Percentiles rank a stretch among this genome's conserved stretches.
Conservation (phyloP, 2,888 invertebrate species). For the Pristionchus arcanus region DNA sequence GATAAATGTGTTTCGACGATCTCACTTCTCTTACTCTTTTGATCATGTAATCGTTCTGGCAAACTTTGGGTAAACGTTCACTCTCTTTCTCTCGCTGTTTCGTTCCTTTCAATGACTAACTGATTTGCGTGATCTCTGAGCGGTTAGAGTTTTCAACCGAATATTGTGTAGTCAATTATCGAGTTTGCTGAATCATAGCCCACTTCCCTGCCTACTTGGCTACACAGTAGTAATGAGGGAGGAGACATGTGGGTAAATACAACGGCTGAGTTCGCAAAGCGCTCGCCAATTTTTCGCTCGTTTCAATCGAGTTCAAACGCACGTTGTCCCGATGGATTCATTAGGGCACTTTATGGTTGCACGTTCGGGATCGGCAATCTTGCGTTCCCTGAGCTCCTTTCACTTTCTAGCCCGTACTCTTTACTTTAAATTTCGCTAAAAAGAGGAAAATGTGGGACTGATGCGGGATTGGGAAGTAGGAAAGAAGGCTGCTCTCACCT, state of each 20-base stretch:
- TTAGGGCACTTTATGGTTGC: not conserved
- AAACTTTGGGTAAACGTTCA: not conserved
- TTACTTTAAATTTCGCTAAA: not conserved
- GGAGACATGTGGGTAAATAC: not conserved
- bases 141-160: not conserved
- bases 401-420: no score
- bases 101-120: not conserved
- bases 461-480: no score
- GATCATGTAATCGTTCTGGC: not conserved
- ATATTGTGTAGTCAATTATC: conserved; percentile 18
- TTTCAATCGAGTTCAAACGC: conserved; percentile 11
- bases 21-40: not conserved
- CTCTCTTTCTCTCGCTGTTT: not conserved
- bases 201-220: conserved; percentile 7
- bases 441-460: no score
- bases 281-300: not conserved
- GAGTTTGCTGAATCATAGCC: conserved; percentile 11
- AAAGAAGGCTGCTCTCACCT: no score
- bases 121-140: not conserved
- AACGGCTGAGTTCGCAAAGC: not conserved
- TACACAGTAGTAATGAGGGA: conserved; percentile 37
- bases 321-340: not conserved
- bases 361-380: no score
- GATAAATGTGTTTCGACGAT: not conserved
- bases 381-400: no score